These are phyloP conservation scores for Cosmopolites sordidus DNA, from an alignment of 2,888 invertebrate species.

Conservation along the genomic window DNA sequence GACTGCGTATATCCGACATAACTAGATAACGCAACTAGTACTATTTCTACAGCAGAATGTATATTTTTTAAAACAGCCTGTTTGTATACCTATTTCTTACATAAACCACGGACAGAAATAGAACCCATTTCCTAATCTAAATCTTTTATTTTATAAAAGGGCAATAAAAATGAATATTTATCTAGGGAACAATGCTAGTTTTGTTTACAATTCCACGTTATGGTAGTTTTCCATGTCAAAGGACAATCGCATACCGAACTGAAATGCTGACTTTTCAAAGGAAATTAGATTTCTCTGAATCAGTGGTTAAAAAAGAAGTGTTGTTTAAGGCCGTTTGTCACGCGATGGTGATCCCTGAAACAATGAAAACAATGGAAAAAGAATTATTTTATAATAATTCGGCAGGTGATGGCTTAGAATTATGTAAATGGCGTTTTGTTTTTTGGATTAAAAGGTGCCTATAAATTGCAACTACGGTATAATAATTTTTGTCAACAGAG, in stretches of 20 bases:
- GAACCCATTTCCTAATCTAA: background rate
- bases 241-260: background rate
- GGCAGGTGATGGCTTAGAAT: no score
- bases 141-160: background rate
- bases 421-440: no score
- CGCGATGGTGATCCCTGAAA: constrained; percentile 1
- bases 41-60: no score
- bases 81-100: no score
- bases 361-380: background rate
- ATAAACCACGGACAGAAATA: no score
- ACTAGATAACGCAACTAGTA: no score
- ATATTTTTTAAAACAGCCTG: no score
- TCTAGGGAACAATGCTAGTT: background rate
- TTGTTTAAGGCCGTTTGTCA: constrained; percentile 10
- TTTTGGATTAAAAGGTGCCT: no score
- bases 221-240: background rate
- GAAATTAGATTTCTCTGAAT: background rate
- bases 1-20: no score
- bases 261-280: background rate
- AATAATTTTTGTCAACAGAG: no score
- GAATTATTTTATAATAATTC: no score
- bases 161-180: background rate
- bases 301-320: constrained; percentile 2
- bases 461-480: no score
- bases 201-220: background rate